These are phyloP conservation scores for Amphiprion percula DNA, from an alignment of 2,113 vertebrate genomes.

Conservation along the genomic window DNA sequence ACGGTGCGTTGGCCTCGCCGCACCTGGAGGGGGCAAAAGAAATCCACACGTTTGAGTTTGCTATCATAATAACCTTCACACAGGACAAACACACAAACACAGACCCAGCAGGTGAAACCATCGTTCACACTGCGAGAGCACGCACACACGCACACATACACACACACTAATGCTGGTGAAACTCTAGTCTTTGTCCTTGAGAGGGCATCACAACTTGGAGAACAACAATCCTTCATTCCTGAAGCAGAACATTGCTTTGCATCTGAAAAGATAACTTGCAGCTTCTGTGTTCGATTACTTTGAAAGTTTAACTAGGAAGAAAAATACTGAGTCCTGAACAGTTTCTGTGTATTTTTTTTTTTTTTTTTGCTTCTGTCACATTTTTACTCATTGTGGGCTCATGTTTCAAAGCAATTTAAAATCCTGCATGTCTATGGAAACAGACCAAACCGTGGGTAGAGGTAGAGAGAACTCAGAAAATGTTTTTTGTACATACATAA, in stretches of 20 bases:
- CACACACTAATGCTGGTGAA: slow-evolving; percentile 58
- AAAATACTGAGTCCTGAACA: no score
- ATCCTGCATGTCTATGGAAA: no score
- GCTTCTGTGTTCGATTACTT: neutral
- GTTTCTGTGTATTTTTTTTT: no score
- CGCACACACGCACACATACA: slow-evolving; percentile 24
- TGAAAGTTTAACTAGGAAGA: neutral
- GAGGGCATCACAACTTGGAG: slow-evolving; percentile 30
- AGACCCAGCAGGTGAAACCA: slow-evolving; percentile 43
- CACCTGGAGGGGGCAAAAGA: slow-evolving; percentile 82
- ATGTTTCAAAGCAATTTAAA: no score
- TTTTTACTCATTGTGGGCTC: no score
- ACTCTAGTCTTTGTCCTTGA: slow-evolving; percentile 67
- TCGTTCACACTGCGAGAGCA: slow-evolving; percentile 43
- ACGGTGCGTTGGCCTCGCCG: slow-evolving; percentile 90
- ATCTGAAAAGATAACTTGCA: neutral
- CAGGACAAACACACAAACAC: slow-evolving; percentile 27
- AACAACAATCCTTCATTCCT: slow-evolving; percentile 41
- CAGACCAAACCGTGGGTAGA: no score
- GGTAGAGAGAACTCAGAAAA: no score
- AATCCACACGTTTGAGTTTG: neutral
- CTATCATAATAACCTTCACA: slow-evolving; percentile 61
- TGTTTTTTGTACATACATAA: no score
- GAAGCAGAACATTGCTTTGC: slow-evolving; percentile 16
- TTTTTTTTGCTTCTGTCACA: no score